These are phyloP conservation scores for Astur gentilis DNA, from an alignment of 2,113 vertebrate genomes.

Conservation along the genomic window DNA sequence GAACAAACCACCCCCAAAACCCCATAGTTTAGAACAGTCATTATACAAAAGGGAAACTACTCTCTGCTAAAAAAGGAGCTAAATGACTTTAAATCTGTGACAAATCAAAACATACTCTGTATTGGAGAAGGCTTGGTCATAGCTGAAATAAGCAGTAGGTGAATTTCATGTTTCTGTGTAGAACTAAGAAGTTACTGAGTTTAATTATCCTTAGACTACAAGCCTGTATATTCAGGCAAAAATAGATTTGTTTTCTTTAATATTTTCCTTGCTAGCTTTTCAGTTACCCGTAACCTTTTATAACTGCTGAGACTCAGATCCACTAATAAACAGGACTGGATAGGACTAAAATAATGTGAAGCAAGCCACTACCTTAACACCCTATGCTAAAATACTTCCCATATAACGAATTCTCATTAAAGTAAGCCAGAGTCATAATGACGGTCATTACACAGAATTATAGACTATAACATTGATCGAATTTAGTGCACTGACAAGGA, in stretches of 20 bases:
- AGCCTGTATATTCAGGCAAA: not conserved
- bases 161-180: not conserved
- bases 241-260: not conserved
- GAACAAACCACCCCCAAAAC: accelerated
- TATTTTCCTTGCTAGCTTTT: not conserved
- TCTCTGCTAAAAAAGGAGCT: not conserved
- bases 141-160: not conserved
- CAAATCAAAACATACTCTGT: not conserved
- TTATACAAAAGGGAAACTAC: not conserved
- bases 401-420: conserved; percentile 66
- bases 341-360: not conserved
- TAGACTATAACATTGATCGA: conserved; percentile 65
- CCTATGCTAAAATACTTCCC: not conserved
- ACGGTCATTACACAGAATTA: conserved; percentile 72
- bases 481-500: conserved; percentile 67
- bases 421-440: conserved; percentile 65
- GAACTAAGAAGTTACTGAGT: not conserved
- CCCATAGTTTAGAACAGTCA: not conserved
- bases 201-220: not conserved
- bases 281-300: not conserved
- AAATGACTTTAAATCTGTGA: not conserved
- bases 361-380: not conserved
- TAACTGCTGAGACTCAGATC: not conserved
- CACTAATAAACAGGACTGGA: not conserved
- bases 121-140: not conserved